Evolutionary conservation across 2,113 vertebrate genomes (phyloP).

Genomic region (Dasypus novemcinctus): DNA sequence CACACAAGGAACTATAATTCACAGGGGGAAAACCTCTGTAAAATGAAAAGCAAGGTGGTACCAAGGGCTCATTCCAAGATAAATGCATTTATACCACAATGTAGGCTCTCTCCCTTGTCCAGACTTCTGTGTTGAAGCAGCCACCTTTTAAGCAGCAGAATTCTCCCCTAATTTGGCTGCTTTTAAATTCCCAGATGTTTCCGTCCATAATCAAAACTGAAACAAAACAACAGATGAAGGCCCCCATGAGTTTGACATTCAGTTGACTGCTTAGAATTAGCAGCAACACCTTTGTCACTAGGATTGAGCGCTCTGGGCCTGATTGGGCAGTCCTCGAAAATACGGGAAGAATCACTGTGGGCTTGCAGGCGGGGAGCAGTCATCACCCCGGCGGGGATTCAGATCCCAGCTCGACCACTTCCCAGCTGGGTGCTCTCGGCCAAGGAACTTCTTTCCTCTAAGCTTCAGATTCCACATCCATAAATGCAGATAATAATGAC

Average conservation of each 20-base stretch:
- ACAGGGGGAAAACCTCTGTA: neutral
- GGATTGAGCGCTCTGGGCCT: neutral
- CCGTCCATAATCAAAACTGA: neutral
- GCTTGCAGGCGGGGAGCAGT: fast-evolving
- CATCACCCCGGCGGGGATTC: neutral
- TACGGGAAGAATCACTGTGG: neutral
- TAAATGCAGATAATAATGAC: neutral
- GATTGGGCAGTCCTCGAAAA: neutral
- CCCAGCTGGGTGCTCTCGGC: neutral
- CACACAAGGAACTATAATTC: neutral
- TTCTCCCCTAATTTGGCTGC: neutral
- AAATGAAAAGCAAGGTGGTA: neutral
- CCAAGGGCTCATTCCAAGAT: neutral
- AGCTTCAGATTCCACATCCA: neutral
- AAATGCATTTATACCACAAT: neutral
- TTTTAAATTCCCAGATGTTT: neutral
- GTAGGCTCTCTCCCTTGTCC: neutral
- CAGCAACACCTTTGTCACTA: neutral
- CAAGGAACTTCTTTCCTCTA: neutral
- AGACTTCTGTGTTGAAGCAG: neutral
- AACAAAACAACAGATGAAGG: neutral
- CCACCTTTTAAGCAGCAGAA: neutral
- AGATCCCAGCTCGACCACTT: neutral
- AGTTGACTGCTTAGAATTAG: neutral
- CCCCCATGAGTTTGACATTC: neutral